phyloP scores from a whole-genome alignment of 2,113 vertebrate genomes.

The Chloroceryle aenea region DNA sequence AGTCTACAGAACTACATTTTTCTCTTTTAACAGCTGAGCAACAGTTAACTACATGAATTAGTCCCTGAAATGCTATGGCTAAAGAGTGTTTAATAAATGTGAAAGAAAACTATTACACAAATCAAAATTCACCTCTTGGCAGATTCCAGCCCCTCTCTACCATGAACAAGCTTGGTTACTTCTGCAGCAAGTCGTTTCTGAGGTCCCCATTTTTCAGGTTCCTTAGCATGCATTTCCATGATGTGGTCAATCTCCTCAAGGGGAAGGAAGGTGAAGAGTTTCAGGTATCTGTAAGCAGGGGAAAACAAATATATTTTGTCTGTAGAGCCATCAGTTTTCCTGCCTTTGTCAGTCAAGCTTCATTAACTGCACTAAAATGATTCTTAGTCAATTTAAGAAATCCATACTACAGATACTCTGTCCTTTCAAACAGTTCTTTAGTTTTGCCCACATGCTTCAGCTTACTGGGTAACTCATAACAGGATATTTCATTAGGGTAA shows the following conservation, averaged over 20 bases:
- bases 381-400: neutral
- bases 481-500: neutral
- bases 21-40: neutral
- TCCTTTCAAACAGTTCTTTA: neutral
- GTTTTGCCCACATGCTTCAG: neutral
- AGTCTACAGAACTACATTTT: neutral
- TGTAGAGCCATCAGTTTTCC: neutral
- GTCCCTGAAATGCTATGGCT: neutral
- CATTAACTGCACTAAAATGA: neutral
- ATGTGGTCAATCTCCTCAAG: conserved; percentile 88
- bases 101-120: neutral
- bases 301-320: neutral
- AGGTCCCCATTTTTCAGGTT: conserved; percentile 86
- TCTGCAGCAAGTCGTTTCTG: conserved; percentile 95
- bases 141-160: conserved; percentile 89
- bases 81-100: neutral
- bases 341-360: neutral
- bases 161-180: conserved; percentile 95
- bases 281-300: conserved; percentile 83
- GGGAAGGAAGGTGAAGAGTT: conserved; percentile 93
- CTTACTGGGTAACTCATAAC: neutral
- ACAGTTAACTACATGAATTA: neutral
- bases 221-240: conserved; percentile 87
- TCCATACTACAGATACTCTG: rapidly evolving
- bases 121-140: conserved; percentile 87